phyloP scores from a whole-genome alignment of 2,888 invertebrate species.

The Smittia sp. region DNA sequence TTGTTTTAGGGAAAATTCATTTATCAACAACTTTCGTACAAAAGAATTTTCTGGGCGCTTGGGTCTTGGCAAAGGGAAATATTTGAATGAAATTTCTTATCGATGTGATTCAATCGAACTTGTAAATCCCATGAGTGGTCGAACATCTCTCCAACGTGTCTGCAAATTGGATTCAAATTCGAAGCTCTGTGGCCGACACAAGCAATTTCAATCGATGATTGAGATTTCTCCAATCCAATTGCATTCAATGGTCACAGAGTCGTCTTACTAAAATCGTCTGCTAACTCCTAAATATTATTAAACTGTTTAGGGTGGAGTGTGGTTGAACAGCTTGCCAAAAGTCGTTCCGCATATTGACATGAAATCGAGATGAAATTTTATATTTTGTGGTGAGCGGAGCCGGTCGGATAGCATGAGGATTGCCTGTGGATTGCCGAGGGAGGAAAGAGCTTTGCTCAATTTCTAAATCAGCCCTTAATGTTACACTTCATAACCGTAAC shows the following conservation, averaged over 20 bases:
- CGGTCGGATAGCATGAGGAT: too few relatives aligned
- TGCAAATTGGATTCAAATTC: neutral
- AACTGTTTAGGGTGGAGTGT: neutral
- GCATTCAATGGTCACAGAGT: too few relatives aligned
- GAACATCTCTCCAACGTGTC: neutral
- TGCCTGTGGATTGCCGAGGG: too few relatives aligned
- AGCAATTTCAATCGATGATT: neutral
- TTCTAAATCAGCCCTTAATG: neutral
- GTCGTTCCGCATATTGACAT: neutral
- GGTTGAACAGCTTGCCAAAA: neutral
- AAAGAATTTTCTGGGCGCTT: neutral
- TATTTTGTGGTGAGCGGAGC: neutral
- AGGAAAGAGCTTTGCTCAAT: neutral
- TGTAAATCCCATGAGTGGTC: neutral
- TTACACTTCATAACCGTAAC: conserved; percentile 13
- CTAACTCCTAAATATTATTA: neutral
- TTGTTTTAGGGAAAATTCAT: neutral
- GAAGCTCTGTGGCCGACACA: neutral
- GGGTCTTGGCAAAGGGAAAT: neutral
- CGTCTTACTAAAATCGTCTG: too few relatives aligned
- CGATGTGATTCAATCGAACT: neutral
- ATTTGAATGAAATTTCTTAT: neutral
- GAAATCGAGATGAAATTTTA: neutral
- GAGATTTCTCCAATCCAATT: too few relatives aligned
- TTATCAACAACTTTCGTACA: conserved; percentile 25